These are phyloP conservation scores for Ctenopoma multispine DNA, from an alignment of 2,797 vertebrate genomes.

Conservation along the genomic window DNA sequence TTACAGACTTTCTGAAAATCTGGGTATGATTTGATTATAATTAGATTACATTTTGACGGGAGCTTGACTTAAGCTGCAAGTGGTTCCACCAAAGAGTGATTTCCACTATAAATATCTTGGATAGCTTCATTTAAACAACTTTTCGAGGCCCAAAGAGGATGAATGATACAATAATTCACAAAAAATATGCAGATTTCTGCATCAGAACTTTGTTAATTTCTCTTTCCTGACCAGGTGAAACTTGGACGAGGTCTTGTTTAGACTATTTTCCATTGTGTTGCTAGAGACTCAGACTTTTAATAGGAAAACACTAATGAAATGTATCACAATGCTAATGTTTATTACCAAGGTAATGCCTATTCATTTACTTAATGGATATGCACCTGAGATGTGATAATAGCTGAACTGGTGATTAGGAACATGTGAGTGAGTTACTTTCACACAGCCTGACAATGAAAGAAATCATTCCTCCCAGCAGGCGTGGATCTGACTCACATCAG, in stretches of 20 bases:
- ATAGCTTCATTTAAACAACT: not conserved
- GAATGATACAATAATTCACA: not conserved
- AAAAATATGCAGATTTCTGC: not conserved
- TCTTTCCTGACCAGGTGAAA: constrained; percentile 12
- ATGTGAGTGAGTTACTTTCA: constrained; percentile 28
- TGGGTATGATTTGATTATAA: too few relatives aligned
- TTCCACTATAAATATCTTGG: not conserved
- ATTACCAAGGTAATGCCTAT: constrained; percentile 57
- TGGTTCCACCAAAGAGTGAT: not conserved
- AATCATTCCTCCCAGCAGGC: constrained; percentile 42
- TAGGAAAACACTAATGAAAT: constrained; percentile 56
- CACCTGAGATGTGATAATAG: constrained; percentile 62
- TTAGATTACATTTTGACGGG: not conserved
- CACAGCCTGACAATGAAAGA: constrained; percentile 30
- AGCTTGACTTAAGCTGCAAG: not conserved
- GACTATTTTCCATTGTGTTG: not conserved
- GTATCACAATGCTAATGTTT: constrained; percentile 55
- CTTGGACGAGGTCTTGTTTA: constrained; percentile 19
- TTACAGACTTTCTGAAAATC: not conserved
- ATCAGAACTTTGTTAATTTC: not conserved
- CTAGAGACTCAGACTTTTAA: constrained; percentile 37
- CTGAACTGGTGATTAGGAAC: constrained; percentile 56
- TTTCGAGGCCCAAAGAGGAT: not conserved
- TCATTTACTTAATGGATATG: constrained; percentile 66
- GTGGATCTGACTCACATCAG: constrained; percentile 32